These are phyloP conservation scores for Heliocidaris erythrogramma DNA, from an alignment of 35 echinoderm and acorn worm genomes.

Conservation along the genomic window DNA sequence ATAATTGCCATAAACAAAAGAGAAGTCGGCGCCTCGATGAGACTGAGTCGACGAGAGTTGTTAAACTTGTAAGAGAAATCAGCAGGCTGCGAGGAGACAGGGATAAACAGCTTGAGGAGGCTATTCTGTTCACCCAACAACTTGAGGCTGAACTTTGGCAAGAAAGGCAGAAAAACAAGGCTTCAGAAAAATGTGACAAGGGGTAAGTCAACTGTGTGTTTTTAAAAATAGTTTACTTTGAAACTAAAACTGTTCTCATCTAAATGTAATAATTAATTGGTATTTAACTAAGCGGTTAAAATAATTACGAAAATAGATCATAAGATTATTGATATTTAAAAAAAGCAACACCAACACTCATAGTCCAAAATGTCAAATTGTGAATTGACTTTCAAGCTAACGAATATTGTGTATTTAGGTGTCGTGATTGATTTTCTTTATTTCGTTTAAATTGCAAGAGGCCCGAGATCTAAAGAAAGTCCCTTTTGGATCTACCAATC, in stretches of 20 bases:
- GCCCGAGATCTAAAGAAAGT: too few species aligned
- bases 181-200: background rate
- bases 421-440: too few species aligned
- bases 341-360: too few species aligned
- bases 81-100: constrained; percentile 45
- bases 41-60: constrained; percentile 27
- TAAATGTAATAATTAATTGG: background rate
- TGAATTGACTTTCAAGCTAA: too few species aligned
- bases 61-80: constrained; percentile 41
- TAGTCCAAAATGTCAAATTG: too few species aligned
- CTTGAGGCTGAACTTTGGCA: constrained; percentile 66
- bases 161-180: constrained; percentile 20
- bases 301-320: too few species aligned
- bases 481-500: too few species aligned
- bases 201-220: background rate
- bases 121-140: constrained; percentile 56
- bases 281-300: background rate
- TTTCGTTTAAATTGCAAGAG: too few species aligned
- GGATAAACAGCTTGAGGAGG: constrained; percentile 59
- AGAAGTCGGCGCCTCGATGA: background rate
- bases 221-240: background rate
- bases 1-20: background rate
- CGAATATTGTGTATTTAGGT: too few species aligned
- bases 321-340: too few species aligned
- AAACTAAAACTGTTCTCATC: background rate